A percentile compares a stretch with the other conserved stretches of the same genome.
Conservation (phyloP, 2,113 vertebrate species). For the Thalassarche chlororhynchos region DNA sequence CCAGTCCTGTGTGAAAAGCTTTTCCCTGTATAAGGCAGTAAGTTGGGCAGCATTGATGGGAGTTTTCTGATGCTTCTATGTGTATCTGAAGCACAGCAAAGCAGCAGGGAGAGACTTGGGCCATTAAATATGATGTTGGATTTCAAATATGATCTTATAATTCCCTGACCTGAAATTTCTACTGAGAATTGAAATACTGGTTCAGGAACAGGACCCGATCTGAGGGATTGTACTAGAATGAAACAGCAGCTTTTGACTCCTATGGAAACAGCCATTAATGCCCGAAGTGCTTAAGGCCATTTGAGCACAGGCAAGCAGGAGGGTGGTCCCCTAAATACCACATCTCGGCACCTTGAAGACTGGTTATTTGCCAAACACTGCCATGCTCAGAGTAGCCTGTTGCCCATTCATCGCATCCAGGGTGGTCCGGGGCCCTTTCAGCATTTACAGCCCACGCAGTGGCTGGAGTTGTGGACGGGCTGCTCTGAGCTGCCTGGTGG, state of each 20-base stretch:
- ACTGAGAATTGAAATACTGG: background rate
- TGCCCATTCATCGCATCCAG: background rate
- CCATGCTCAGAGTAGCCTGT: background rate
- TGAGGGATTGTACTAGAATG: background rate
- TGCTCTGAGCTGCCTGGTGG: background rate
- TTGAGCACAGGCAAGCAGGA: background rate
- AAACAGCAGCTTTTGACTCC: background rate
- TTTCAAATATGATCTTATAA: background rate
- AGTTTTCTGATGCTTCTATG: background rate
- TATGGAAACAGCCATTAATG: background rate
- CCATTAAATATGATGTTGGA: background rate
- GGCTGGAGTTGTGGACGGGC: background rate
- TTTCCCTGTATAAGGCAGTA: background rate
- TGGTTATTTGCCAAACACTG: background rate
- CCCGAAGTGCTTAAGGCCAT: fast-evolving
- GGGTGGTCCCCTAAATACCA: background rate
- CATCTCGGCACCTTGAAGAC: background rate
- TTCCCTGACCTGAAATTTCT: background rate
- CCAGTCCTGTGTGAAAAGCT: background rate
- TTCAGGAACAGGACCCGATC: background rate
- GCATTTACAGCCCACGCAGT: background rate
- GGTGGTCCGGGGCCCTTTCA: background rate
- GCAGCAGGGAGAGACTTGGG: background rate
- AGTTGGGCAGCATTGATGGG: background rate
- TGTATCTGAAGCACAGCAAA: background rate